Conservation (phyloP, 2,113 vertebrate genomes). For the Entelurus aequoreus region DNA sequence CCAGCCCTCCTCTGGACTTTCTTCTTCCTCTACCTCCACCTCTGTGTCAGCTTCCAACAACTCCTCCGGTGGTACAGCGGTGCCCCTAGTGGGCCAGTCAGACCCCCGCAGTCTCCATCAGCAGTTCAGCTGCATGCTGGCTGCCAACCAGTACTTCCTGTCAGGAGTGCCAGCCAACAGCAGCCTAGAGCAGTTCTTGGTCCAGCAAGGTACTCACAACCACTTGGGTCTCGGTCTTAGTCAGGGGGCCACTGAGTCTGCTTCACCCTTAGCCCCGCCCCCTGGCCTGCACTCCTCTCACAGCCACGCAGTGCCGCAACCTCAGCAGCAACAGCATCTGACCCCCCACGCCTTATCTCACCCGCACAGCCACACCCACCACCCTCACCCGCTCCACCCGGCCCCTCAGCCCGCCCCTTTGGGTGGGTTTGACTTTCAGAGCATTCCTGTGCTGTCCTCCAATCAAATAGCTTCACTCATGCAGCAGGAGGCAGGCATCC, state of each 20-base stretch:
- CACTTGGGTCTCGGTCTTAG: constrained; percentile 69
- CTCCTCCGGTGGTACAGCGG: constrained; percentile 64
- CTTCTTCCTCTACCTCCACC: constrained; percentile 70
- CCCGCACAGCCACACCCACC: constrained; percentile 72
- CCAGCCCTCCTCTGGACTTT: constrained; percentile 67
- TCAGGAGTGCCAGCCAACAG: constrained; percentile 75
- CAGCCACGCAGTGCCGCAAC: constrained; percentile 62
- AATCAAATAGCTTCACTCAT: constrained; percentile 77
- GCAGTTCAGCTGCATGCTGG: constrained; percentile 81
- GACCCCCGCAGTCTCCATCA: constrained; percentile 78
- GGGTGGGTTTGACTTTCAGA: constrained; percentile 75
- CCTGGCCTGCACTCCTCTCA: constrained; percentile 75
- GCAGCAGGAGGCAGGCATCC: constrained; percentile 74
- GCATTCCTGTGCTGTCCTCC: constrained; percentile 76
- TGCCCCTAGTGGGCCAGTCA: constrained; percentile 70
- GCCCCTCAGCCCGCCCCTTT: constrained; percentile 70
- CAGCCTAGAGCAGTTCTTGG: constrained; percentile 77
- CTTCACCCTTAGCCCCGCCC: constrained; percentile 68
- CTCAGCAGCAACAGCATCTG: constrained; percentile 73
- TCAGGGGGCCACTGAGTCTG: constrained; percentile 63
- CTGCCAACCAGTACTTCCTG: constrained; percentile 77
- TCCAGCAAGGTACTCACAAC: constrained; percentile 76
- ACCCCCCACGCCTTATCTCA: constrained; percentile 74
- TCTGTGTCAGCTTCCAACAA: constrained; percentile 65
- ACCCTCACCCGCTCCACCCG: constrained; percentile 75